phyloP scores from a whole-genome alignment of 1,140 invertebrate genomes.

The Nebria ingens region DNA sequence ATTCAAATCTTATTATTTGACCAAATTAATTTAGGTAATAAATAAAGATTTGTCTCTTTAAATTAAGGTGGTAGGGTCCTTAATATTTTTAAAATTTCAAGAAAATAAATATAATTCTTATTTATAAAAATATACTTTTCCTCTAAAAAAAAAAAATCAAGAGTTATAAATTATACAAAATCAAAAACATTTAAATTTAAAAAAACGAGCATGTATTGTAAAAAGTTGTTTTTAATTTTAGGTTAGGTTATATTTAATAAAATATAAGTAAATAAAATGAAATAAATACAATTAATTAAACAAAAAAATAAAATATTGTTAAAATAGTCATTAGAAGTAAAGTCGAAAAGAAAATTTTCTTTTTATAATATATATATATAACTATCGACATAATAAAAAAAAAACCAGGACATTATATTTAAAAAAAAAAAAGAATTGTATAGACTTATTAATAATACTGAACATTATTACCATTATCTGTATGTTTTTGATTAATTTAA shows the following conservation, averaged over 20 bases:
- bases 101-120: too few species aligned
- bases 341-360: neutral
- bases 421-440: neutral
- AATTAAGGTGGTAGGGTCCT: too few species aligned
- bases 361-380: neutral
- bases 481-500: neutral
- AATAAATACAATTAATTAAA: neutral
- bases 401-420: neutral
- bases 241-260: constrained; percentile 2
- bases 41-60: too few species aligned
- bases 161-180: too few species aligned
- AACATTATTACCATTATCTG: neutral
- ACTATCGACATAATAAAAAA: neutral
- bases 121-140: too few species aligned
- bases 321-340: constrained; percentile 1
- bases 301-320: neutral
- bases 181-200: too few species aligned
- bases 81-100: too few species aligned
- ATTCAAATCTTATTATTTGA: too few species aligned
- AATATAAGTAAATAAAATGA: neutral
- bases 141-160: too few species aligned
- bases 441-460: neutral
- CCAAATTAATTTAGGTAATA: too few species aligned
- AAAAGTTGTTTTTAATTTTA: too few species aligned
- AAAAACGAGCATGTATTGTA: too few species aligned